Conservation (phyloP, 30 jellyfish, hydroid and myxozoan genomes). For the Aurelia aurita region DNA sequence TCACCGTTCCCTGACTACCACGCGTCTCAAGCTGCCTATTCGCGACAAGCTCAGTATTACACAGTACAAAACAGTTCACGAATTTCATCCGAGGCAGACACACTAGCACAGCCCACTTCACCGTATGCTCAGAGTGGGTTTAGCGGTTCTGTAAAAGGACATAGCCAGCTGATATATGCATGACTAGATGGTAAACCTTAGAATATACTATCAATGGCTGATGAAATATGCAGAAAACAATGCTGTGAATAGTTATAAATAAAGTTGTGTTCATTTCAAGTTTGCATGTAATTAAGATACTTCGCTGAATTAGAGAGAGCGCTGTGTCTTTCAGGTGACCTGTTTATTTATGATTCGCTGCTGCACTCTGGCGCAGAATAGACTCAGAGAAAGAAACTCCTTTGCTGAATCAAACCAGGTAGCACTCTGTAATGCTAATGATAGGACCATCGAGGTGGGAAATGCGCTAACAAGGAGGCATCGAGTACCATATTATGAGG, state of each 20-base stretch:
- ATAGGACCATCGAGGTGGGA: no score
- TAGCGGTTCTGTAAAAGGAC: constrained; percentile 81
- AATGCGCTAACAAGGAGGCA: no score
- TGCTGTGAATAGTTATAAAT: constrained; percentile 9
- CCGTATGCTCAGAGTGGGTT: constrained; percentile 78
- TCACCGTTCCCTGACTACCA: constrained; percentile 96
- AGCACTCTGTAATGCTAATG: no score
- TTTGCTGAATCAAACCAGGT: no score
- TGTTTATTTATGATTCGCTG: neutral
- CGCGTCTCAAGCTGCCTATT: constrained; percentile 62
- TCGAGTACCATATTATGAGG: no score
- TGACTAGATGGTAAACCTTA: constrained; percentile 49
- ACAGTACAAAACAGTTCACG: constrained; percentile 68
- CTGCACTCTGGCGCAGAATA: no score
- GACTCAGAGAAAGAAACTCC: no score
- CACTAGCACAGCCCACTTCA: constrained; percentile 69
- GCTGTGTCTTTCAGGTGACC: neutral
- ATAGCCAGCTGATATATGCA: constrained; percentile 79
- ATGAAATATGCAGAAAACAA: neutral
- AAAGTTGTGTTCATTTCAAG: neutral
- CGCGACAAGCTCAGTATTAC: constrained; percentile 59
- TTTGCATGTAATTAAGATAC: neutral
- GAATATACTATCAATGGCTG: neutral
- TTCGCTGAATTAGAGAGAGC: neutral
- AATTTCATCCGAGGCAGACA: constrained; percentile 66